Conservation (phyloP, 2,113 vertebrate genomes). For the Catagonus wagneri region DNA sequence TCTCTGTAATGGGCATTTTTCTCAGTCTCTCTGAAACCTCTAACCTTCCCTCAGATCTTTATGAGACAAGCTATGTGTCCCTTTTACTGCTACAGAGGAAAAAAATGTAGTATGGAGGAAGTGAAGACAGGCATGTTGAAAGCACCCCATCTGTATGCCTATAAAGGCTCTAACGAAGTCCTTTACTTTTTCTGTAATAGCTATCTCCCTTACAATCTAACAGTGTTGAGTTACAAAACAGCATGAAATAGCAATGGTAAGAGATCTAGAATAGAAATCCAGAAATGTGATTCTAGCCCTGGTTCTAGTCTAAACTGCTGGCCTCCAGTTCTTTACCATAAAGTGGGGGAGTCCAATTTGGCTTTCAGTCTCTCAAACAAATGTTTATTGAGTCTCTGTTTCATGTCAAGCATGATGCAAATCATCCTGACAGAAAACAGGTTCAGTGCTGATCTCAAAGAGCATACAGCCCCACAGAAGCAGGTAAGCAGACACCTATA, state of each 20-base stretch:
- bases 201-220: not conserved
- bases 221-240: not conserved
- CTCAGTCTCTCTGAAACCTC: not conserved
- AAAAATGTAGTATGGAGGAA: not conserved
- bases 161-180: not conserved
- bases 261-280: not conserved
- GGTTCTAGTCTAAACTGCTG: not conserved
- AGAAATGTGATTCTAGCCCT: not conserved
- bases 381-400: not conserved
- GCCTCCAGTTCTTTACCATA: not conserved
- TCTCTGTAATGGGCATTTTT: not conserved
- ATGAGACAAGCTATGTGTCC: not conserved
- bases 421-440: not conserved
- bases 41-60: not conserved
- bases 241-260: not conserved
- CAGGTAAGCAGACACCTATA: not conserved
- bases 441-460: not conserved
- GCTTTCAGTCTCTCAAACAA: not conserved
- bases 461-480: not conserved
- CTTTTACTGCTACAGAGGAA: not conserved
- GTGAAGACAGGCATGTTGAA: not conserved
- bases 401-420: not conserved
- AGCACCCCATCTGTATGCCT: fast-evolving
- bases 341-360: not conserved
- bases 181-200: not conserved